Evolutionary conservation across 2,113 vertebrate species (phyloP).

Genomic region (Bos javanicus): DNA sequence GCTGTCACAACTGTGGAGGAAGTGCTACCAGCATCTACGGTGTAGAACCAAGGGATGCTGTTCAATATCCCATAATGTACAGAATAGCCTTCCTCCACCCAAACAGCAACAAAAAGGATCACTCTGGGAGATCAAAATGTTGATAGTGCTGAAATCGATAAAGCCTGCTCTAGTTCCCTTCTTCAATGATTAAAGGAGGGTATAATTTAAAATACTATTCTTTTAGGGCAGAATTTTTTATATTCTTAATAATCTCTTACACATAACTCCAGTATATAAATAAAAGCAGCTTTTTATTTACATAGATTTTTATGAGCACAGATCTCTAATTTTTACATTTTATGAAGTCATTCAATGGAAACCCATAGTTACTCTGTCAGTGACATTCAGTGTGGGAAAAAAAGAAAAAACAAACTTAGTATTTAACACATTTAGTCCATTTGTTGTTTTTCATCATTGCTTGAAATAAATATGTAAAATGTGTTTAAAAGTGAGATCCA

Average conservation of each 20-base stretch:
- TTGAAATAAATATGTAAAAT: neutral
- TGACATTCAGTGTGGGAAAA: neutral
- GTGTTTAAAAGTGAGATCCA: conserved; percentile 24
- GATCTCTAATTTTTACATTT: neutral
- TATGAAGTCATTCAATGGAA: neutral
- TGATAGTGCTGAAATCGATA: neutral
- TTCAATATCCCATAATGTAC: neutral
- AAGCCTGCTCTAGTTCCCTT: neutral
- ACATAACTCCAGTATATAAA: neutral
- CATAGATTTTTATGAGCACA: neutral
- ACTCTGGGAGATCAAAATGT: neutral
- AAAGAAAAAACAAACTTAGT: neutral
- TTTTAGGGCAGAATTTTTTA: neutral
- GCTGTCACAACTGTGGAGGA: neutral
- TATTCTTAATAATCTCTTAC: neutral
- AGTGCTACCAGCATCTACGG: neutral
- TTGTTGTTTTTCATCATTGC: neutral
- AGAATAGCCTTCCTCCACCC: neutral
- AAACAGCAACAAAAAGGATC: neutral
- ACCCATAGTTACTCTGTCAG: neutral
- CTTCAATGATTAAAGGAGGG: neutral
- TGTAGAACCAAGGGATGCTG: neutral
- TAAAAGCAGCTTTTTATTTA: neutral
- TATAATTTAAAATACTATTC: neutral
- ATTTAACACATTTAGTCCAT: neutral